phyloP scores from a whole-genome alignment of 2,113 vertebrate genomes.

The Odontesthes bonariensis region DNA sequence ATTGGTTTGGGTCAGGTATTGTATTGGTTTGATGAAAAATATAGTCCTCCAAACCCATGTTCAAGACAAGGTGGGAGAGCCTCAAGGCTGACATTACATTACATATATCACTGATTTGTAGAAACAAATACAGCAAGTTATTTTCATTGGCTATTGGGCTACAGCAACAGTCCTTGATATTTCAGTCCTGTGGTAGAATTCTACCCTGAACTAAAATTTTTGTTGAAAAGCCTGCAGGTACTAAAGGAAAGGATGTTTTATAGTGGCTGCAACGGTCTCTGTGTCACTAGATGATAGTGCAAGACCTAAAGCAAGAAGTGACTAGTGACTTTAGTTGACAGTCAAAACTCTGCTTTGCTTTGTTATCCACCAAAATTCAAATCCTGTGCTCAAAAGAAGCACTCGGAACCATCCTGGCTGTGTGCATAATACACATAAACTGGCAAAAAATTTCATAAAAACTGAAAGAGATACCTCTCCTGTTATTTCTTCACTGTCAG shows the following conservation, averaged over 20 bases:
- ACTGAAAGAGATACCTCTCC: not conserved
- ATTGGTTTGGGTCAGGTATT: no score
- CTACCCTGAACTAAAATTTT: not conserved
- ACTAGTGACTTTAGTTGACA: not conserved
- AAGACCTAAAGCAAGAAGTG: not conserved
- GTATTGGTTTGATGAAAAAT: no score
- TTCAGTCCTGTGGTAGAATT: not conserved
- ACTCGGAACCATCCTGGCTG: not conserved
- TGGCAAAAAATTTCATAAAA: not conserved
- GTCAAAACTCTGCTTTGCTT: not conserved
- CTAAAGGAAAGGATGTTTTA: not conserved
- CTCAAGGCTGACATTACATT: no score
- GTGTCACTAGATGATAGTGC: not conserved
- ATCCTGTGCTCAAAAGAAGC: no score
- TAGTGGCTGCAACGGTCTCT: conserved; percentile 3
- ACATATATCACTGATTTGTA: not conserved
- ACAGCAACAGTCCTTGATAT: conserved; percentile 1
- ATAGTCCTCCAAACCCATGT: no score
- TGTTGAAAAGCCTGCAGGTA: not conserved
- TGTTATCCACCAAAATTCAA: not conserved
- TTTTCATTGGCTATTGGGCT: not conserved
- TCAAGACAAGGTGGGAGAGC: no score
- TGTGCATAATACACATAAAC: not conserved
- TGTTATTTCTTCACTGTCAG: not conserved
- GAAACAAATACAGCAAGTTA: not conserved